Percentiles rank a stretch among this genome's conserved stretches.
Evolutionary conservation across 2,797 vertebrate species (phyloP).

Genomic region (Smutsia temminckii): DNA sequence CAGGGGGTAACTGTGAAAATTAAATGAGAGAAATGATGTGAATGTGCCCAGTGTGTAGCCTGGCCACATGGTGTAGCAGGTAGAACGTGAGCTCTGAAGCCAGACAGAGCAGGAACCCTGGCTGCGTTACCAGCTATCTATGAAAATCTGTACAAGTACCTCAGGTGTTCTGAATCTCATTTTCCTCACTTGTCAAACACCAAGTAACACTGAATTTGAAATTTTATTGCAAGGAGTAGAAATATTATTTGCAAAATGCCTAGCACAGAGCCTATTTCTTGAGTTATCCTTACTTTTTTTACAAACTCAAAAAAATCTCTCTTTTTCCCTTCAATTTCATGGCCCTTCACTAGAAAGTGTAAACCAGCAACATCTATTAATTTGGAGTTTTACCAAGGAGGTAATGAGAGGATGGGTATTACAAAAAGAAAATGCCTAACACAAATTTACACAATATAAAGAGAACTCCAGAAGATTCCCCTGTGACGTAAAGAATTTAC

Average conservation of each 20-base stretch:
- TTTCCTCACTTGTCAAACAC: background rate
- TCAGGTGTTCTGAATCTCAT: background rate
- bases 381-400: background rate
- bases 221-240: background rate
- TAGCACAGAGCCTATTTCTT: background rate
- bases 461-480: background rate
- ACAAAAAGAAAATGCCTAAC: background rate
- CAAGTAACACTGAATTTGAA: background rate
- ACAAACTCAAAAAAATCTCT: background rate
- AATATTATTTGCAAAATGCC: background rate
- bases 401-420: background rate
- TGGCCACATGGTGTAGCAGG: background rate
- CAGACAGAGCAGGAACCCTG: background rate
- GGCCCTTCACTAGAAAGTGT: background rate
- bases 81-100: background rate
- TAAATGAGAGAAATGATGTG: background rate
- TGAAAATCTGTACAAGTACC: background rate
- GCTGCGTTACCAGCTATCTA: background rate
- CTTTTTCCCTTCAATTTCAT: background rate
- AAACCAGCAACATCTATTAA: background rate
- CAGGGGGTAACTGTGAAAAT: background rate
- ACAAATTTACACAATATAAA: background rate
- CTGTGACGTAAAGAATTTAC: background rate
- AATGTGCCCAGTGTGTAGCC: fast-evolving
- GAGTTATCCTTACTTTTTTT: constrained; percentile 1